A percentile compares a stretch with the other conserved stretches of the same genome.
These are phyloP conservation scores for Pachypsylla venusta DNA, from an alignment of 1,140 invertebrate species.

Conservation along the genomic window DNA sequence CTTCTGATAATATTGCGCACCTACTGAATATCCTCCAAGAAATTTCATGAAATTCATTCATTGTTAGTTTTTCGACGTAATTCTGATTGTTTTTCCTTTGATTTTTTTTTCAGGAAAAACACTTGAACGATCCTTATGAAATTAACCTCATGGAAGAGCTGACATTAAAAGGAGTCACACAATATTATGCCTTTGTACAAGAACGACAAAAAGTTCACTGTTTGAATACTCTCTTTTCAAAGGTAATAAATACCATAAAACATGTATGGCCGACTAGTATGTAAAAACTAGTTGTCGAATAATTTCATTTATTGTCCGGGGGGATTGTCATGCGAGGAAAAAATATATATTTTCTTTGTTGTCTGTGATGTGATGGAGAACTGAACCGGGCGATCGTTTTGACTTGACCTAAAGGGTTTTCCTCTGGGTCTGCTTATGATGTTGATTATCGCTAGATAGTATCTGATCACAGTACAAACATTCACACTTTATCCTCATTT, in stretches of 20 bases:
- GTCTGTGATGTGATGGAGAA: neutral
- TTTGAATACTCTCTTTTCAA: conserved; percentile 98
- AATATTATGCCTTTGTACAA: conserved; percentile 99
- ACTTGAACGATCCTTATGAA: conserved; percentile 92
- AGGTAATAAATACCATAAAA: too few species aligned
- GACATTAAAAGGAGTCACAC: conserved; percentile 97
- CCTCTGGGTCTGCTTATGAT: neutral
- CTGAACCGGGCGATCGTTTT: neutral
- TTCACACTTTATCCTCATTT: too few species aligned
- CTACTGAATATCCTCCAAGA: too few species aligned
- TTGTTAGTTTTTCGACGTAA: neutral
- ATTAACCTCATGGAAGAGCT: conserved; percentile 99
- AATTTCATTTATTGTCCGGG: too few species aligned
- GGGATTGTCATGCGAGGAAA: too few species aligned
- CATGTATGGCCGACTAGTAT: too few species aligned
- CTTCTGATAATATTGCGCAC: too few species aligned
- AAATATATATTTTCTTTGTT: too few species aligned
- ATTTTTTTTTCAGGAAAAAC: conserved; percentile 52
- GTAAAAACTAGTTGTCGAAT: too few species aligned
- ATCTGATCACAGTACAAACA: conserved; percentile 7
- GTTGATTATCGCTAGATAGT: conserved; percentile 2
- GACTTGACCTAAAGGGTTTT: neutral
- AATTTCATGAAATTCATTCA: too few species aligned
- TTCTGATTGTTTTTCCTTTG: neutral
- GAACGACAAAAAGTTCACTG: conserved; percentile 99